Conservation (phyloP, 2,888 invertebrate species). For the Hydraecia micacea region DNA sequence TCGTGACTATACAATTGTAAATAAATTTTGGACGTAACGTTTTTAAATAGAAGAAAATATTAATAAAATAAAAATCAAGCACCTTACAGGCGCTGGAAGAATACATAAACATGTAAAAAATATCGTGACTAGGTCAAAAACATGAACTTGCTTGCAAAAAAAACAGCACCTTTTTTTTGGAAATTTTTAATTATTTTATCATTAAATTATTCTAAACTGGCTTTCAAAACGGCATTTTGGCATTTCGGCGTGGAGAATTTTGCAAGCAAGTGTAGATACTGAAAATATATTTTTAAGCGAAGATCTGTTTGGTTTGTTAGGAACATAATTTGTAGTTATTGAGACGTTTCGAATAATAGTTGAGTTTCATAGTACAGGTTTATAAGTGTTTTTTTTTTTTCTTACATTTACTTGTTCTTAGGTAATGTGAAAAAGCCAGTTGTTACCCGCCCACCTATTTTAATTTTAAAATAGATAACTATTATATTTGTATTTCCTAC, state of each 20-base stretch:
- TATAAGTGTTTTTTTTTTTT: constrained; percentile 20
- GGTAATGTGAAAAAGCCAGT: constrained; percentile 49
- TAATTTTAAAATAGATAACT: constrained; percentile 14
- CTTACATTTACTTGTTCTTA: constrained; percentile 45
- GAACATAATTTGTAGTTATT: constrained; percentile 63
- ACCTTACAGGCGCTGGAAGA: constrained; percentile 59
- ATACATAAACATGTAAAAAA: constrained; percentile 50
- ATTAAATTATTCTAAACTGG: constrained; percentile 30
- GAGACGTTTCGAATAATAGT: constrained; percentile 40
- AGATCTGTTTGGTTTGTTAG: constrained; percentile 56
- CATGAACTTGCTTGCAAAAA: constrained; percentile 62
- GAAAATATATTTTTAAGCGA: constrained; percentile 56
- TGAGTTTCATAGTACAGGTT: constrained; percentile 40
- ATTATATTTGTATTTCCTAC: neutral
- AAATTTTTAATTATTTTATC: constrained; percentile 5
- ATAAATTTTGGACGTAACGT: constrained; percentile 74
- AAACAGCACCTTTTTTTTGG: constrained; percentile 19
- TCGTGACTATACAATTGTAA: constrained; percentile 69
- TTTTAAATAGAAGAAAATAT: constrained; percentile 56
- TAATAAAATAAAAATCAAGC: constrained; percentile 50
- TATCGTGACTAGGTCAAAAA: constrained; percentile 65
- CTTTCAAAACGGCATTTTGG: constrained; percentile 11
- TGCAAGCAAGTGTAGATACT: constrained; percentile 61
- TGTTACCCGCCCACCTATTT: constrained; percentile 48
- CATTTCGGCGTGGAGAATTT: constrained; percentile 32